Base-by-base conservation (phyloP, 2,113 vertebrate species). In the Anhinga rufa region DNA sequence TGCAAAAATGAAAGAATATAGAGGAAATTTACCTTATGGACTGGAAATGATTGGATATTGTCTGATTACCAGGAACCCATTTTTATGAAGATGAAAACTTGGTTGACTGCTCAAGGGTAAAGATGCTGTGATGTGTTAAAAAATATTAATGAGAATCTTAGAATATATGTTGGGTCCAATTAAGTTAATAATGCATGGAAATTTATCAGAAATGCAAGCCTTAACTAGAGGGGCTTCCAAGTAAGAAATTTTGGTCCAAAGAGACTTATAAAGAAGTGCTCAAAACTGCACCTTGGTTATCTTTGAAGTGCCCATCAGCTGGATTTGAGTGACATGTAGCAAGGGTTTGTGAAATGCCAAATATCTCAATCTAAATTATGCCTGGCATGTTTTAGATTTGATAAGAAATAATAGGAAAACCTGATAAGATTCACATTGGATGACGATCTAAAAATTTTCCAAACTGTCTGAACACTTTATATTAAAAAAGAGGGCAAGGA, bases 11-110 rank as follows among this genome's bases (percentile, higher is more conserved):
- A 92, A 96, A 97, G 96, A 95, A 92, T 92, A 42, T 34, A 91
- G 44, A 86, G 55, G 90, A 96, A 96, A 98, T 97, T 96, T 97
- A 97, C 96, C 95, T 98, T 97, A 98, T 98, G 98, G 95, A 92
- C 97, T 97, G 97, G 97, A 98, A 98, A 96, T 94, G 79, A 98
- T 98, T 97, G 97, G 96, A 89, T 96, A 94, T 96, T 98, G 97
- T 97, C 96, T 97, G 96, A 91, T 97, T 97, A 95, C 85, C 82
- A 97, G 93, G 83, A 97, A 86, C 57, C 95, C 86, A 77, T 96
- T 97, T 97, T 96, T 95, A 97, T 87, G 91, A 95, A 97, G 92
- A 97, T 96, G 96, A 97, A 96, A 94, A 92, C 61, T 96, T 36
- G 85, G 95, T 98, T 98, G 98, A 95, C 91, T 64, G 96, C 98